These are phyloP conservation scores for Holothuria glaberrima DNA, from an alignment of 35 echinoderm and acorn worm genomes.

Conservation along the genomic window DNA sequence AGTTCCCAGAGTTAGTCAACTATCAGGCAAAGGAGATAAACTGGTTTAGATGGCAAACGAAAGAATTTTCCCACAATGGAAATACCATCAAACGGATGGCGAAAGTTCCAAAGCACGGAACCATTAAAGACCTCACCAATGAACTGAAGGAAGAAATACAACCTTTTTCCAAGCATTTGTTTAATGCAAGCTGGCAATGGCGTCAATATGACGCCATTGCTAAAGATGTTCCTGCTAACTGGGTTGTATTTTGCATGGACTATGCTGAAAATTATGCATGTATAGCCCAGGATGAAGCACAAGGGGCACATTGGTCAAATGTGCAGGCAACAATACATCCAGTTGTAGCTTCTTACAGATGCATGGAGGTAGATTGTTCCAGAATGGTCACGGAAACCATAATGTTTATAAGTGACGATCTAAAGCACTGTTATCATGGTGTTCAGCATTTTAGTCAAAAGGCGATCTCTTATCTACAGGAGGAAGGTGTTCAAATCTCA, in stretches of 20 bases:
- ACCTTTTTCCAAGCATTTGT: slow-evolving; percentile 36
- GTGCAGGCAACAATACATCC: slow-evolving; percentile 55
- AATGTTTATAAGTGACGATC: slow-evolving; percentile 50
- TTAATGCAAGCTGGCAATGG: slow-evolving; percentile 28
- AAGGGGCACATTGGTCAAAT: slow-evolving; percentile 53
- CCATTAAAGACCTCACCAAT: not conserved
- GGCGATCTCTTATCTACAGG: slow-evolving; percentile 5
- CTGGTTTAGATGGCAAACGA: not conserved
- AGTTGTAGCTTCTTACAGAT: slow-evolving; percentile 47
- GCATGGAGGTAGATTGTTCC: slow-evolving; percentile 10
- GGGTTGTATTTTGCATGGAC: slow-evolving; percentile 61
- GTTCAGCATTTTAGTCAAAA: slow-evolving; percentile 22
- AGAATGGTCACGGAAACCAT: not conserved
- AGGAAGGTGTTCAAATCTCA: slow-evolving; percentile 1
- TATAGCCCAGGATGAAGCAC: slow-evolving; percentile 53
- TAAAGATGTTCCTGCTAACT: slow-evolving; percentile 3
- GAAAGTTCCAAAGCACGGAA: slow-evolving; percentile 10
- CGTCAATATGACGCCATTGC: not conserved
- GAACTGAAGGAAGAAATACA: slow-evolving; percentile 5
- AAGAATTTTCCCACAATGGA: not conserved
- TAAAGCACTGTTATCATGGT: slow-evolving; percentile 40
- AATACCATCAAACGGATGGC: slow-evolving; percentile 7
- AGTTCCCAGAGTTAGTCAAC: not conserved
- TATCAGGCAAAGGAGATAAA: not conserved
- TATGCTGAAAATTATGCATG: slow-evolving; percentile 52